Base-by-base conservation (phyloP, 35 echinoderm and acorn worm genomes). In the Patiria miniata region DNA sequence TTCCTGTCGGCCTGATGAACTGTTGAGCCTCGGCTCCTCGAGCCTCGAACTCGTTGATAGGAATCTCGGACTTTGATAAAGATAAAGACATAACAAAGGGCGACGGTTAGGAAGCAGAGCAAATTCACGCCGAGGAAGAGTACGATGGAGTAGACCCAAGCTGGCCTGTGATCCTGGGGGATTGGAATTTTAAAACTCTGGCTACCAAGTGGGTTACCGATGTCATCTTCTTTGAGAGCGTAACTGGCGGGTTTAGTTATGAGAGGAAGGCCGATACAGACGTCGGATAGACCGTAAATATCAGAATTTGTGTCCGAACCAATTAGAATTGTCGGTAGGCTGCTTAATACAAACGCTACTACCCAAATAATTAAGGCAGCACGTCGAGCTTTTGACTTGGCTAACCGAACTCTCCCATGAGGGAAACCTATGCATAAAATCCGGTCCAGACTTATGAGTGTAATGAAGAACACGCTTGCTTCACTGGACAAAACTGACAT, bases 401-500 rank as follows among this genome's bases (percentile, higher is more conserved):
- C n/a, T 10, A 91, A 80, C 15, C 53, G 76, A 15, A 79, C 52
- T 30, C 52, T 39, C 4, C 91, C 50, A 40, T 83, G 87, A 17
- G 91, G 91, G 77, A 83, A 93, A 0, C 76, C 61, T 18, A 87
- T 83, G 37, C 85, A 83, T 26, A 87, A 61, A 36, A 93, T 87
- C 5, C 91, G 53, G 22, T 93, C 85, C 9, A 93, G 23, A 8
- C 84, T 82, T 2, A 93, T 87, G 8, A 93, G 52, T 8, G 91
- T 87, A 15, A 93, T 50, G 28, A 93, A 61, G 80, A 87, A 93
- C 10, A 93, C 85, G 9, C 84, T 69, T 16, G 78, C 78, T 59
- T 93, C 91, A 83, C 91, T 93, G n/a, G 91, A 93, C 0, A 93
- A 40, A 8, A 83, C 34, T 0, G 91, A 61, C 33, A 93, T 18